phyloP scores from a whole-genome alignment of 2,888 invertebrate species.

The Griposia aprilina region DNA sequence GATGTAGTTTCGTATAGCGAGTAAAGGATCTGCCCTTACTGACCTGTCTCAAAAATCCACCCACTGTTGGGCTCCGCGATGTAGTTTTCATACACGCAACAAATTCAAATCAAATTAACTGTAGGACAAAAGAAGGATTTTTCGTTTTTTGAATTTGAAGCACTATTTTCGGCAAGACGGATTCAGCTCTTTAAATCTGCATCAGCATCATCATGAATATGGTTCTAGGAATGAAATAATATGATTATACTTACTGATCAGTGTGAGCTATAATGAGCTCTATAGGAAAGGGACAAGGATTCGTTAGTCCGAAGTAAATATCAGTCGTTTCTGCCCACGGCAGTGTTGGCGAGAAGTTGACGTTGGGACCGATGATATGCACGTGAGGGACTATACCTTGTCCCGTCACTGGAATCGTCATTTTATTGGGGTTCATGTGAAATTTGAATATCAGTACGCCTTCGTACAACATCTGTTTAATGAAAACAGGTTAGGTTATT shows the following conservation, averaged over 20 bases:
- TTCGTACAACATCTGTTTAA: constrained; percentile 82
- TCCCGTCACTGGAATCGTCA: constrained; percentile 87
- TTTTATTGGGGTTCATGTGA: constrained; percentile 88
- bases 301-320: constrained; percentile 91
- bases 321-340: constrained; percentile 92
- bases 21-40: background rate
- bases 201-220: background rate
- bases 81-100: background rate
- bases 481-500: constrained; percentile 3
- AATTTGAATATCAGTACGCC: constrained; percentile 85
- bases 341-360: constrained; percentile 91
- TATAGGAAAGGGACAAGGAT: constrained; percentile 92
- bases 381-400: constrained; percentile 89
- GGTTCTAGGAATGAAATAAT: background rate
- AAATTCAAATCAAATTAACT: background rate
- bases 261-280: constrained; percentile 93
- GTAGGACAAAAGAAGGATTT: background rate
- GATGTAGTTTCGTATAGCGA: background rate
- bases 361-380: constrained; percentile 85
- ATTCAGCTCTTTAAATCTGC: too few species aligned
- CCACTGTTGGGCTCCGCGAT: background rate
- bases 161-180: background rate
- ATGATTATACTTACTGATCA: constrained; percentile 89
- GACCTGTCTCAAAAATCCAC: background rate
- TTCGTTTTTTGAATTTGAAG: background rate